A percentile compares a stretch with the other conserved stretches of the same genome.
These are phyloP conservation scores for Paedocypris micromegethes DNA, from an alignment of 2,797 vertebrate genomes.

Conservation along the genomic window DNA sequence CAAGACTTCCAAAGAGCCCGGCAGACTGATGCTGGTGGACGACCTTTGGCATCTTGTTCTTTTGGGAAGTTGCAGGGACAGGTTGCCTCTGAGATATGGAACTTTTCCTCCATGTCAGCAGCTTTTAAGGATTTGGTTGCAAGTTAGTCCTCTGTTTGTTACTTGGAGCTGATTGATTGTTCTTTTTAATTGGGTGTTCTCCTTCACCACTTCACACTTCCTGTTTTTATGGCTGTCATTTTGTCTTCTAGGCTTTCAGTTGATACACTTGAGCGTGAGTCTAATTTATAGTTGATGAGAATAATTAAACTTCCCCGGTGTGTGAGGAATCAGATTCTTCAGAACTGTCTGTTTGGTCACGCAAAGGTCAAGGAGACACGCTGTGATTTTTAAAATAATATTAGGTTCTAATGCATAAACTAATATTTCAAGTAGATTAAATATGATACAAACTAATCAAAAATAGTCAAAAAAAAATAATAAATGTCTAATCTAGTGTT, in stretches of 20 bases:
- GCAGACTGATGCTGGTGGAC: constrained; percentile 36
- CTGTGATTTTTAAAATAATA: too few species aligned
- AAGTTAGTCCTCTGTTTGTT: constrained; percentile 71
- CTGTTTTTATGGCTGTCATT: constrained; percentile 36
- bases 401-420: too few species aligned
- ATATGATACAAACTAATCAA: too few species aligned
- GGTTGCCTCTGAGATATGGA: constrained; percentile 63
- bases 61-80: constrained; percentile 61
- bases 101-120: constrained; percentile 67
- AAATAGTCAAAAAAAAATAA: too few species aligned
- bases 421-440: too few species aligned
- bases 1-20: constrained; percentile 23
- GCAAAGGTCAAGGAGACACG: too few species aligned
- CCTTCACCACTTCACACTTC: constrained; percentile 48
- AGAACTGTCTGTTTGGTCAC: too few species aligned
- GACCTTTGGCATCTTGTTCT: constrained; percentile 50
- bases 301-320: too few species aligned
- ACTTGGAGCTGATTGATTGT: constrained; percentile 75
- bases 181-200: constrained; percentile 67
- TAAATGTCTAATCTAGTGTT: too few species aligned
- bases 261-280: not conserved
- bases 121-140: constrained; percentile 71
- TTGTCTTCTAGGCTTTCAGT: not conserved
- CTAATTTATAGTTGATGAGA: too few species aligned
- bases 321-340: too few species aligned